phyloP scores from a whole-genome alignment of 1,140 invertebrate genomes.

The Sminthurinus signatus region DNA sequence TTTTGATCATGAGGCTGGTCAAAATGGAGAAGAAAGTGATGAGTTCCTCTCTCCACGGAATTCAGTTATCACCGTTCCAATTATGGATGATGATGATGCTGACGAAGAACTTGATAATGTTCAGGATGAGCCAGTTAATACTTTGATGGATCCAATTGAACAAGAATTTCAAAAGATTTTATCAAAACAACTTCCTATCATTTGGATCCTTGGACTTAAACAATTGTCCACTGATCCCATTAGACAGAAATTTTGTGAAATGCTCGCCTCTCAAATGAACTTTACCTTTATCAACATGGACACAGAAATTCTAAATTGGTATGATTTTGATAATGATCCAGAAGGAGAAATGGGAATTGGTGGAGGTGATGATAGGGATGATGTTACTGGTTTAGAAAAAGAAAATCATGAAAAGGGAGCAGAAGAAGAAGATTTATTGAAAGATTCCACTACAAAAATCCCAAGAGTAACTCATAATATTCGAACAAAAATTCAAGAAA shows the following conservation, averaged over 20 bases:
- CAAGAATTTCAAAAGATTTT: neutral
- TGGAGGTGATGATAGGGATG: too few species aligned
- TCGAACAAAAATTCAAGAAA: neutral
- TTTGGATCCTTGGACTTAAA: conserved; percentile 9
- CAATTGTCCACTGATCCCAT: neutral
- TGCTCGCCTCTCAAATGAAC: neutral
- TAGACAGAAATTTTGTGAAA: neutral
- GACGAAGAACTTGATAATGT: neutral
- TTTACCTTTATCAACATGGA: conserved; percentile 9
- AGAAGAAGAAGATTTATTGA: too few species aligned
- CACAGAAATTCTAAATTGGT: neutral
- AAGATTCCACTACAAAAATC: too few species aligned
- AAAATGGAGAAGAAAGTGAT: neutral
- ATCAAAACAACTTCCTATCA: neutral
- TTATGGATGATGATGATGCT: too few species aligned
- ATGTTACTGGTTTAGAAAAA: neutral
- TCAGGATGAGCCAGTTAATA: too few species aligned
- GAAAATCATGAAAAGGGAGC: neutral
- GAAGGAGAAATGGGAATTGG: too few species aligned
- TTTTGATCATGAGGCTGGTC: neutral
- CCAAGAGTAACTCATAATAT: neutral
- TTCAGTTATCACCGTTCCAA: neutral
- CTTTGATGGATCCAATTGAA: neutral
- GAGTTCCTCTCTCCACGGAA: neutral
- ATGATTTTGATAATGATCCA: neutral